Evolutionary conservation across 2,113 vertebrate species (phyloP).

Genomic region (Peromyscus californicus): DNA sequence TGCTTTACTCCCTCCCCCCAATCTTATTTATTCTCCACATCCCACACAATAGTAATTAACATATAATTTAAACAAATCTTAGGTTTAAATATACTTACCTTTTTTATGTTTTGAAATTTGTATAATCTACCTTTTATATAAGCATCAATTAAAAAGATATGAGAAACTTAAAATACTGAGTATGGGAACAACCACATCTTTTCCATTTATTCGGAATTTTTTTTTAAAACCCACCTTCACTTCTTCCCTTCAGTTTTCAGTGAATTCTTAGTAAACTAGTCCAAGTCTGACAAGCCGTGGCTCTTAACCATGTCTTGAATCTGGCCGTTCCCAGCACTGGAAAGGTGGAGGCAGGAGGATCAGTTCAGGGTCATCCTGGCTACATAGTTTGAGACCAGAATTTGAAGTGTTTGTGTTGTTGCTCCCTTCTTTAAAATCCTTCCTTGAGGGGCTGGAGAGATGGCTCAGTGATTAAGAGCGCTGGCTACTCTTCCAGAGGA

Average conservation of each 20-base stretch:
- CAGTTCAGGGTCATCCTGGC: neutral
- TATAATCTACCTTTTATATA: neutral
- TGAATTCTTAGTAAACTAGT: neutral
- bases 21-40: neutral
- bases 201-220: neutral
- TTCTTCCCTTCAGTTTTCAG: neutral
- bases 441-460: neutral
- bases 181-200: neutral
- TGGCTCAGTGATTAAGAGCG: neutral
- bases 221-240: neutral
- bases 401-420: neutral
- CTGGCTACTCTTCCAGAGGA: neutral
- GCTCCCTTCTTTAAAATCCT: neutral
- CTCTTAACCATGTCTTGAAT: slow-evolving; percentile 1
- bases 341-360: neutral
- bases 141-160: slow-evolving; percentile 25
- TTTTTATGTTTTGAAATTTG: slow-evolving; percentile 45
- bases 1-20: neutral
- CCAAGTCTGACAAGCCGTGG: neutral
- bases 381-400: neutral
- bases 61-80: slow-evolving; percentile 44
- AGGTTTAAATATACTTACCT: slow-evolving; percentile 49
- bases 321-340: neutral
- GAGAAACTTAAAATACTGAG: slow-evolving; percentile 26
- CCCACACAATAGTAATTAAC: slow-evolving; percentile 40